Evolutionary conservation across 2,888 invertebrate species (phyloP).

Genomic region (Eurytoma californica): DNA sequence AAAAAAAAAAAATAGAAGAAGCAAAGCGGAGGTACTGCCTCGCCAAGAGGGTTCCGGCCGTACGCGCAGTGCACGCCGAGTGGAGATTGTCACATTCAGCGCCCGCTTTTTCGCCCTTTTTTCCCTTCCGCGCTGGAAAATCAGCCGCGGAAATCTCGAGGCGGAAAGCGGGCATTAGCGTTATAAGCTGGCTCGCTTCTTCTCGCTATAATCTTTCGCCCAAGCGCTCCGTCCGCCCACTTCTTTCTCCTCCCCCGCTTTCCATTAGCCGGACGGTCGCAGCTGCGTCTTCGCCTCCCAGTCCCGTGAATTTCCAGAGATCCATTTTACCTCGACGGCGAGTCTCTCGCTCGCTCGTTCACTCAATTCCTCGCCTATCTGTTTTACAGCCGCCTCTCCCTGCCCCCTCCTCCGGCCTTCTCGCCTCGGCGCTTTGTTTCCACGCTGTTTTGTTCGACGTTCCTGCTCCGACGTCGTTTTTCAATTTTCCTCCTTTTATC

Average conservation of each 20-base stretch:
- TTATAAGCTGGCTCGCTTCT: slow-evolving; percentile 21
- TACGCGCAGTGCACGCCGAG: background rate
- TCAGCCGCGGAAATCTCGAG: slow-evolving; percentile 32
- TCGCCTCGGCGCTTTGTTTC: background rate
- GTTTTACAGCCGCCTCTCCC: slow-evolving; percentile 5
- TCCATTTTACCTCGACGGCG: slow-evolving; percentile 7
- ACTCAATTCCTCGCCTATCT: slow-evolving; percentile 24
- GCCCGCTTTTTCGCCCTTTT: slow-evolving; percentile 3
- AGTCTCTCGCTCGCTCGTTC: background rate
- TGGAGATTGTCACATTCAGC: slow-evolving; percentile 22
- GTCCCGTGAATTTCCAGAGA: slow-evolving; percentile 23
- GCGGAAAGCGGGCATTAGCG: slow-evolving; percentile 7
- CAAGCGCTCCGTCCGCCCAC: background rate
- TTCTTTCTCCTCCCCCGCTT: background rate
- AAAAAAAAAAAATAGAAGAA: background rate
- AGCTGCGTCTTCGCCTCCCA: slow-evolving; percentile 19
- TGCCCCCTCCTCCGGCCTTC: background rate
- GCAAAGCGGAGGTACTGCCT: background rate
- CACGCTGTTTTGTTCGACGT: background rate
- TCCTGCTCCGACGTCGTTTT: background rate
- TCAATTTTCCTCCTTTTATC: background rate
- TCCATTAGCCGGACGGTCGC: slow-evolving; percentile 19
- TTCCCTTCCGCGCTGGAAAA: slow-evolving; percentile 28
- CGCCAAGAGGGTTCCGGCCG: slow-evolving; percentile 1
- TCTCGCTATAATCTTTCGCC: slow-evolving; percentile 23